phyloP scores from a whole-genome alignment of 64 coral and sea anemone species.

The Actinia equina region DNA sequence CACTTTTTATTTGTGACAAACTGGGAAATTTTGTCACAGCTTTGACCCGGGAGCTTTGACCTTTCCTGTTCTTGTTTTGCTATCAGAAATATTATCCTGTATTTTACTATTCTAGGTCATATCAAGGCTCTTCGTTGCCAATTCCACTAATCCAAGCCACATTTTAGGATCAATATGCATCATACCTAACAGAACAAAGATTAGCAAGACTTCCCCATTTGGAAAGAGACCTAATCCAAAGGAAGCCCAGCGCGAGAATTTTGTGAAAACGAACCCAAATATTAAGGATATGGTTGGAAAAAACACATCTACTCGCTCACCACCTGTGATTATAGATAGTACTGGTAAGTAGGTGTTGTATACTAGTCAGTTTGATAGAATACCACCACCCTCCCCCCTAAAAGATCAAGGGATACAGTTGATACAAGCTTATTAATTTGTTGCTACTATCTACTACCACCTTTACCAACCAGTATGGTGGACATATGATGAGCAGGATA shows the following conservation, averaged over 20 bases:
- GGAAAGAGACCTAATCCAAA: conserved; percentile 62
- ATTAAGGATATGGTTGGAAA: conserved; percentile 8
- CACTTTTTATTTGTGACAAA: background rate
- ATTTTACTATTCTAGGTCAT: background rate
- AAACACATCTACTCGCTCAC: conserved; percentile 26
- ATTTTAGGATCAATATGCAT: conserved; percentile 53
- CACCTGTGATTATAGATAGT: conserved; percentile 52
- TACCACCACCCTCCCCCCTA: background rate
- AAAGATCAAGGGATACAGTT: no score
- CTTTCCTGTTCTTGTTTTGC: no score
- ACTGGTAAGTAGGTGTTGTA: conserved; percentile 17
- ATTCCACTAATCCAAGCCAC: background rate
- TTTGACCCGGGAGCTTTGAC: no score
- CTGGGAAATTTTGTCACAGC: no score
- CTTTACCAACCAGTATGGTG: background rate
- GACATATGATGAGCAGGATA: background rate
- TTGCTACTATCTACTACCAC: background rate
- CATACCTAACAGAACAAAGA: conserved; percentile 61
- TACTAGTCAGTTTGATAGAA: background rate
- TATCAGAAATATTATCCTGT: background rate
- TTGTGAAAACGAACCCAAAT: conserved; percentile 48
- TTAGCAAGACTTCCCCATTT: conserved; percentile 85
- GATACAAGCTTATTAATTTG: background rate
- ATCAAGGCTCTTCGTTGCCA: background rate
- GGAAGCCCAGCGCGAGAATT: conserved; percentile 56